Evolutionary conservation across 35 echinoderm and acorn worm species (phyloP).

Genomic region (Chiridota heheva): DNA sequence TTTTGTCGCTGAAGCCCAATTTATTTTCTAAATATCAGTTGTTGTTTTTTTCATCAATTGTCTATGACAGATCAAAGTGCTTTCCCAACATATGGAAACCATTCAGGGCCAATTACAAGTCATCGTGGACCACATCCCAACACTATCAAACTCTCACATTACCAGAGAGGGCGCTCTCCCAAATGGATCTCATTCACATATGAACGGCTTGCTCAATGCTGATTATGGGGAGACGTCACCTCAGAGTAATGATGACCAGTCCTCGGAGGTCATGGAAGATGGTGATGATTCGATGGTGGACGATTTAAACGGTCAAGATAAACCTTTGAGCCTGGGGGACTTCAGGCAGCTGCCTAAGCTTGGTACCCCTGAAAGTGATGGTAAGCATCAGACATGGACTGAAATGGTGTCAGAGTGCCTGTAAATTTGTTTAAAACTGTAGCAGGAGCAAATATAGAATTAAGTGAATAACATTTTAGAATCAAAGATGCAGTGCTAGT

Average conservation of each 20-base stretch:
- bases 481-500: too few relatives aligned
- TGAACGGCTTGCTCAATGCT: not conserved
- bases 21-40: too few relatives aligned
- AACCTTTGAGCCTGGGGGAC: not conserved
- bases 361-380: constrained; percentile 34
- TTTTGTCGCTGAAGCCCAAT: too few relatives aligned
- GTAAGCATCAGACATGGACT: not conserved
- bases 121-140: constrained; percentile 14
- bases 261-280: constrained; percentile 17
- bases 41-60: too few relatives aligned
- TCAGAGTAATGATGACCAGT: constrained; percentile 32
- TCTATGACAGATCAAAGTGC: constrained; percentile 2
- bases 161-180: not conserved
- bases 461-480: too few relatives aligned
- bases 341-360: constrained; percentile 7
- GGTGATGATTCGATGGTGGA: not conserved
- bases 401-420: not conserved
- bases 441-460: too few relatives aligned
- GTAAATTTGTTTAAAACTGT: too few relatives aligned
- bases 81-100: constrained; percentile 35
- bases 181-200: not conserved
- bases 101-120: constrained; percentile 35
- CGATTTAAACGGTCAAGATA: not conserved
- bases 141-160: not conserved
- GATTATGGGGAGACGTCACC: constrained; percentile 5